Percentiles rank a stretch among this genome's conserved stretches.
Evolutionary conservation across 2,113 vertebrate genomes (phyloP).

Genomic region (Mionectes macconnelli): DNA sequence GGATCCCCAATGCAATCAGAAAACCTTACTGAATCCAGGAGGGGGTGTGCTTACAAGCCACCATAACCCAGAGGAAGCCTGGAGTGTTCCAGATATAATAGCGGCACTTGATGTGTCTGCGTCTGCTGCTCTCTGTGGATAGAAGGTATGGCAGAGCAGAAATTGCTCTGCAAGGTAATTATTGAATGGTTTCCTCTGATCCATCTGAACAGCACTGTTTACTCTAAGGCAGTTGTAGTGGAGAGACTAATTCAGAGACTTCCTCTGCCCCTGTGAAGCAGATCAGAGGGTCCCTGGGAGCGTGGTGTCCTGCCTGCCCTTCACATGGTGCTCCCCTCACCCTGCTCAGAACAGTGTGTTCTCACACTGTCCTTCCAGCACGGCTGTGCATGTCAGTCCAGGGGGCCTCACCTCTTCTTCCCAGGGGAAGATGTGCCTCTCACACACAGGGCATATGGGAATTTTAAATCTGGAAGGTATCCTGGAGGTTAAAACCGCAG

Average conservation of each 20-base stretch:
- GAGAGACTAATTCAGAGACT: neutral
- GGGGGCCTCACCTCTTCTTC: neutral
- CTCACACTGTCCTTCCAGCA: neutral
- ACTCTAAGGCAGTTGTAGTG: neutral
- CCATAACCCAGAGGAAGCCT: conserved; percentile 19
- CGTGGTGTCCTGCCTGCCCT: neutral
- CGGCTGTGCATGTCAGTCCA: neutral
- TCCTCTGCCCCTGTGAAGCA: neutral
- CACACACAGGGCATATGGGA: neutral
- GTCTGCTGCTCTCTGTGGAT: neutral
- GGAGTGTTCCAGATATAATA: conserved; percentile 7
- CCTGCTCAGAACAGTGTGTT: neutral
- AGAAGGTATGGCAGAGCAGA: neutral
- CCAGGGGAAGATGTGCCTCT: neutral
- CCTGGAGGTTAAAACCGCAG: neutral
- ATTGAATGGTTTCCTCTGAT: conserved; percentile 22
- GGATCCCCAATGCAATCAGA: conserved; percentile 42
- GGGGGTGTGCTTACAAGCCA: conserved; percentile 25
- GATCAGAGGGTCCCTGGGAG: neutral
- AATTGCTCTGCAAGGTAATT: conserved; percentile 42
- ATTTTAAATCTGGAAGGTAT: neutral
- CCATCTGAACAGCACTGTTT: neutral
- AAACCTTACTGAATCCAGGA: conserved; percentile 43
- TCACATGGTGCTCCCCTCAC: neutral
- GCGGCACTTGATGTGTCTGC: neutral